These are phyloP conservation scores for Passer montanus DNA, from an alignment of 2,113 vertebrate genomes.

Conservation along the genomic window DNA sequence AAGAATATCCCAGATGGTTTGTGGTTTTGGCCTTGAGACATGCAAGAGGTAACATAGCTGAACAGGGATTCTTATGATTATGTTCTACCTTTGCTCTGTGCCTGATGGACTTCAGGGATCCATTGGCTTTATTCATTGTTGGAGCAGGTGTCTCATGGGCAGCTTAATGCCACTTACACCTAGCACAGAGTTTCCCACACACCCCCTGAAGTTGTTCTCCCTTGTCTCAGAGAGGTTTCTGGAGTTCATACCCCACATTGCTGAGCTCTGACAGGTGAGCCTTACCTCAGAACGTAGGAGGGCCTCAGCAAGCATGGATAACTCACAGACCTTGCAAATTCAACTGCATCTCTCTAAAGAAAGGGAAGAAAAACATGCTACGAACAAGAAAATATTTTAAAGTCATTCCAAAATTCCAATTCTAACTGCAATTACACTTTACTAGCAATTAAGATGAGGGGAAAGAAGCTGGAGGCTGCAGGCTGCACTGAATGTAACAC, in stretches of 20 bases:
- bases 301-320: constrained; percentile 93
- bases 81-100: not conserved
- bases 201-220: not conserved
- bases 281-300: constrained; percentile 93
- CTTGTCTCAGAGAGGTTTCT: not conserved
- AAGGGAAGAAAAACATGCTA: not conserved
- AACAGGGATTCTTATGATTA: not conserved
- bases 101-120: not conserved
- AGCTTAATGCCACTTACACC: not conserved
- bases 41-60: not conserved
- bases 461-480: not conserved
- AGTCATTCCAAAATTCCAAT: not conserved
- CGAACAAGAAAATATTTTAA: not conserved
- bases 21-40: not conserved
- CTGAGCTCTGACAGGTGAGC: not conserved
- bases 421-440: not conserved
- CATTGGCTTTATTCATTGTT: not conserved
- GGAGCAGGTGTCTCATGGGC: not conserved
- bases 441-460: not conserved
- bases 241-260: not conserved
- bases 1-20: not conserved
- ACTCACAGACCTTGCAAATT: constrained; percentile 85
- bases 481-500: not conserved
- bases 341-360: constrained; percentile 86
- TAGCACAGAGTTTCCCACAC: not conserved